phyloP scores from a whole-genome alignment of 2,113 vertebrate genomes.

The Desmodus rotundus region DNA sequence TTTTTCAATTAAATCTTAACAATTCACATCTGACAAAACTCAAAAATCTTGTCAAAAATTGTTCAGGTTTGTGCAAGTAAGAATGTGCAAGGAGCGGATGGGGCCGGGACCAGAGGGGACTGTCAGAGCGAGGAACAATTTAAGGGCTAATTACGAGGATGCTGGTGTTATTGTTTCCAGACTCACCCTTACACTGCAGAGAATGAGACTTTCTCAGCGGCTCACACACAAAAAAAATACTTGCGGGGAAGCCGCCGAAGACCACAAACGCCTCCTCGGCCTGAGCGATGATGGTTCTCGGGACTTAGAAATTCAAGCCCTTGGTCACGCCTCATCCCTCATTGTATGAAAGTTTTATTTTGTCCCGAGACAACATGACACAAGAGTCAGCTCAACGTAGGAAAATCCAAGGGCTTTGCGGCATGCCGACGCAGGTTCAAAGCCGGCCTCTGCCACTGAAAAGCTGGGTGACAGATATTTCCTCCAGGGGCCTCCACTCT shows the following conservation, averaged over 20 bases:
- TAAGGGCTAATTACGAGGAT: not conserved
- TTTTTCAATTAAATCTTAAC: slow-evolving; percentile 90
- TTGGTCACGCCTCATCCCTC: not conserved
- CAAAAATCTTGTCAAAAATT: slow-evolving; percentile 84
- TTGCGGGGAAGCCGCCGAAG: not conserved
- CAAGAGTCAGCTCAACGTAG: rapidly evolving
- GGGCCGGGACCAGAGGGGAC: slow-evolving; percentile 58
- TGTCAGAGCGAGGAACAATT: slow-evolving; percentile 43
- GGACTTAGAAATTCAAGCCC: not conserved
- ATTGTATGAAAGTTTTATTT: not conserved
- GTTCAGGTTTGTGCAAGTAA: slow-evolving; percentile 79
- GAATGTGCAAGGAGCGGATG: slow-evolving; percentile 62
- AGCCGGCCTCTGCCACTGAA: rapidly evolving
- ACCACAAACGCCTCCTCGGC: not conserved
- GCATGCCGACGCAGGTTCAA: rapidly evolving
- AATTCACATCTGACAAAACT: slow-evolving; percentile 86
- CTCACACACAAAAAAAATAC: not conserved
- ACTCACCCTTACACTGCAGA: rapidly evolving
- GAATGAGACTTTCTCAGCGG: not conserved
- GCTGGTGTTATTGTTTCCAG: not conserved
- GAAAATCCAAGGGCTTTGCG: not conserved
- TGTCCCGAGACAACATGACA: not conserved
- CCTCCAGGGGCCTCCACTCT: rapidly evolving
- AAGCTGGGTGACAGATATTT: rapidly evolving
- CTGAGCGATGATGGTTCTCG: not conserved